Base-by-base conservation (phyloP, 2,888 invertebrate species). In the Tenthredo amoena region DNA sequence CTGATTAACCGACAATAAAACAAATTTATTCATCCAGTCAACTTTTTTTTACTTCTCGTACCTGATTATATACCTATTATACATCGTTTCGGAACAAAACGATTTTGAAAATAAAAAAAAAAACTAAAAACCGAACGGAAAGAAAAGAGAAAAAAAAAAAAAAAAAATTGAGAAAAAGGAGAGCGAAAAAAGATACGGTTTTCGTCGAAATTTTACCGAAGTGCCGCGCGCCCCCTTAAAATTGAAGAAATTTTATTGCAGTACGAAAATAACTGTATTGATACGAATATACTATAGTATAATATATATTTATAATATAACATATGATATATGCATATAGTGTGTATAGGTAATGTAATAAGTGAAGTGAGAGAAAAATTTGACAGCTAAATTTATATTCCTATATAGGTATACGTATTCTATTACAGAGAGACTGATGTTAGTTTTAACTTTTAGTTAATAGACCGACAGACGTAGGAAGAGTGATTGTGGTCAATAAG, bases 401-500 rank as follows among this genome's bases (percentile, higher is more conserved):
- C 18, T 26, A 62, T 62, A 62, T 21, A 62, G 62, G 21, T 62
- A 62, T 26, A n/a, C 21, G 10, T 21, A 58, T 58, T 55, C n/a
- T 55, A n/a, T 55, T 55, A n/a, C 21, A 68, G 68, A 18, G 26
- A 68, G 15, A 55, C 55, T 55, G 55, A 34, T 68, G 68, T 34
- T 68, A 34, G 68, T 26, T 34, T 68, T 31, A 62, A n/a, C 55
- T 55, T 55, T 62, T 34, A 68, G 68, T 74, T 68, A 74, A 74
- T 74, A 77, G 50, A 77, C 15, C 31, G 55, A 77, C 18, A 77
- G 77, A 47, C 50, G 77, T 77, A 50, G 50, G 77, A 50, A 50
- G 77, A 77, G 50, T 21, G 47, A 77, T 77, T 77, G 55, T 55
- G 37, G 40, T 40, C 43, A 74, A 43, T 74, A 74, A 74, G 40